Conservation (phyloP, 1,140 invertebrate species). For the Laupala kohalensis region DNA sequence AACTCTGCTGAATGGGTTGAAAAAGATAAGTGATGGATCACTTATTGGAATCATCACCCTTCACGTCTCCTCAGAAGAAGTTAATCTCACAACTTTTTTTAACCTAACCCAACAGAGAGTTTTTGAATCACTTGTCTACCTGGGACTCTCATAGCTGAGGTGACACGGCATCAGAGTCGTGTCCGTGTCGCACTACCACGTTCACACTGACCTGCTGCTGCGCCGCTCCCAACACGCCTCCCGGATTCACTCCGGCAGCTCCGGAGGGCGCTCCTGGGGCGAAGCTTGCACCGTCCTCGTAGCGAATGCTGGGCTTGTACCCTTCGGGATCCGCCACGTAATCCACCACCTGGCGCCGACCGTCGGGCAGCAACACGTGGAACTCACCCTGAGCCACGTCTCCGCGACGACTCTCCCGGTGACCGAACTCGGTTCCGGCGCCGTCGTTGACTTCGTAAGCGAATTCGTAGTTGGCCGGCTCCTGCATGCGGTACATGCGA, state of each 20-base stretch:
- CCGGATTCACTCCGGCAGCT: background rate
- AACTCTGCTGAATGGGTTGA: no score
- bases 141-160: no score
- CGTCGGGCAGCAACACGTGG: constrained; percentile 50
- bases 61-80: no score
- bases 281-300: constrained; percentile 31
- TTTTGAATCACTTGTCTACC: no score
- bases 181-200: no score
- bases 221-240: no score
- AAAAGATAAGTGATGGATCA: no score
- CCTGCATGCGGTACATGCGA: constrained; percentile 34
- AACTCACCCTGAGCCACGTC: constrained; percentile 45
- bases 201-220: no score
- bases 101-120: no score
- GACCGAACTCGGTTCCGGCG: constrained; percentile 44
- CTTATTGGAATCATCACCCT: no score
- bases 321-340: constrained; percentile 48
- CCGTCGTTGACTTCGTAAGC: constrained; percentile 49
- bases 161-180: no score
- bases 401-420: constrained; percentile 46
- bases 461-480: constrained; percentile 51
- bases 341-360: constrained; percentile 46
- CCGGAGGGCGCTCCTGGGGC: constrained; percentile 26
- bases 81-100: no score
- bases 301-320: constrained; percentile 49